Conservation (phyloP, 2,888 invertebrate species). For the Eristalis arbustorum region DNA sequence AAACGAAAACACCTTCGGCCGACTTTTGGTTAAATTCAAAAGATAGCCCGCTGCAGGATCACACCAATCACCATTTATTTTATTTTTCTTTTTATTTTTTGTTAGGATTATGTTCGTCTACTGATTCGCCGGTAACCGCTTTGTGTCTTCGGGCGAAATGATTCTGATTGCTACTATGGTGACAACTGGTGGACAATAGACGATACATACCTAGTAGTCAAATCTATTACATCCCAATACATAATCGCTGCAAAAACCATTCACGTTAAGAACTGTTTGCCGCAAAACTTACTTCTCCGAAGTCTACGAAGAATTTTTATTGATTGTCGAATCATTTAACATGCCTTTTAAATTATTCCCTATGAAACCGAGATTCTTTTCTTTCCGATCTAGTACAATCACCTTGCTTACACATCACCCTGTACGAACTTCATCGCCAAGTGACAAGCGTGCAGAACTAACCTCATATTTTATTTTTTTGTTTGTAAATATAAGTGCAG, state of each 20-base stretch:
- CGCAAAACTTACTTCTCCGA: too few species aligned
- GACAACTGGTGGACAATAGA: constrained; percentile 9
- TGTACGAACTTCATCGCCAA: background rate
- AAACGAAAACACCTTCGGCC: constrained; percentile 57
- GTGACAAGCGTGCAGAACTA: constrained; percentile 4
- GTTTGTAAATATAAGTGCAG: constrained; percentile 56
- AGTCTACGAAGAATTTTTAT: too few species aligned
- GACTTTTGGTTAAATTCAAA: constrained; percentile 62
- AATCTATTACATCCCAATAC: constrained; percentile 22
- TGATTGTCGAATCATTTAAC: too few species aligned
- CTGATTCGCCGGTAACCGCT: constrained; percentile 70
- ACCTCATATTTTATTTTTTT: constrained; percentile 32
- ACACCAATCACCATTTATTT: constrained; percentile 63
- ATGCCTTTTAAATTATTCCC: background rate
- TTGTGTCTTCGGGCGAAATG: constrained; percentile 62
- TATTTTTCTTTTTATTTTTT: constrained; percentile 63
- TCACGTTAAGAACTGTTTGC: too few species aligned
- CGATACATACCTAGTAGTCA: background rate
- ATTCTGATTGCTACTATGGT: background rate
- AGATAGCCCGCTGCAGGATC: constrained; percentile 64
- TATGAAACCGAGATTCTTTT: background rate
- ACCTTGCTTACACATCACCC: background rate
- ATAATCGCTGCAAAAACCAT: too few species aligned
- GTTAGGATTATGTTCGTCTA: constrained; percentile 55
- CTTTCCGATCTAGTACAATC: background rate